A percentile compares a stretch with the other conserved stretches of the same genome.
phyloP scores from a whole-genome alignment of 2,888 invertebrate genomes.

The Scrobipalpa atriplicella region DNA sequence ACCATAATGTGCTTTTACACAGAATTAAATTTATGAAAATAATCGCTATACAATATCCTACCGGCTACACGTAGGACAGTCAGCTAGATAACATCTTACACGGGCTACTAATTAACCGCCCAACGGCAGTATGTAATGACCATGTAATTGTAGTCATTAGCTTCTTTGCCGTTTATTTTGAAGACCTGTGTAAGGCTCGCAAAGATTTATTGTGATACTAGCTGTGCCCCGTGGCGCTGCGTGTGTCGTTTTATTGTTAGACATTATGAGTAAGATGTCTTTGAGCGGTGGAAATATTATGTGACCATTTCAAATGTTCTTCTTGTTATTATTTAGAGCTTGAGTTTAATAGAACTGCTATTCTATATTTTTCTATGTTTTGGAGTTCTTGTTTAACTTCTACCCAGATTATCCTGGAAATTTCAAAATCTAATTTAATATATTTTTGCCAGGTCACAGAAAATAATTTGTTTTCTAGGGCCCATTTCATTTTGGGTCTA shows the following conservation, averaged over 20 bases:
- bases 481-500: no score
- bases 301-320: no score
- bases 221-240: neutral
- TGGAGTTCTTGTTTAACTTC: no score
- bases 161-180: constrained; percentile 42
- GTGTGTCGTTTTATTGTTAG: neutral
- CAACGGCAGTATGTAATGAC: constrained; percentile 47
- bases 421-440: no score
- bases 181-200: constrained; percentile 26
- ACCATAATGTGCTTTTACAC: neutral
- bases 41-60: neutral
- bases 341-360: no score
- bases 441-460: no score
- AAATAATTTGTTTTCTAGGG: no score
- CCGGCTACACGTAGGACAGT: constrained; percentile 4
- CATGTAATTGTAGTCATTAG: constrained; percentile 49
- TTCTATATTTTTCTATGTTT: no score
- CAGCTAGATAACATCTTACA: constrained; percentile 16
- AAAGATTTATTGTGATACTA: constrained; percentile 11
- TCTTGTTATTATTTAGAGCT: no score
- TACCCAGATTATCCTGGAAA: no score
- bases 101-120: constrained; percentile 47
- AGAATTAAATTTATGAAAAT: constrained; percentile 8
- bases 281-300: neutral
- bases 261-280: constrained; percentile 2